Evolutionary conservation across 2,113 vertebrate genomes (phyloP).

Genomic region (Grammomys surdaster): DNA sequence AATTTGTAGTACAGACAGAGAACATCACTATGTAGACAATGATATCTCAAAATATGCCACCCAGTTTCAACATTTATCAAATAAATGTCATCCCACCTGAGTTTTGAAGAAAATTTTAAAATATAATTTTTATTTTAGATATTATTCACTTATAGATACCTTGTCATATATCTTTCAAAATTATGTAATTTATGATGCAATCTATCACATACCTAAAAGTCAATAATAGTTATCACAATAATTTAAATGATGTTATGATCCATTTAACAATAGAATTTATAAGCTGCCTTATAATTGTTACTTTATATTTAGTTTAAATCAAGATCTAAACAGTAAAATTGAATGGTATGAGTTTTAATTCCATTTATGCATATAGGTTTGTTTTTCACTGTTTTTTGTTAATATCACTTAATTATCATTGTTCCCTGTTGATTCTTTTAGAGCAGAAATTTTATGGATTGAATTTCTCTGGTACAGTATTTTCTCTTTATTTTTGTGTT

Average conservation of each 20-base stretch:
- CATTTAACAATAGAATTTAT: neutral
- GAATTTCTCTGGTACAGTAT: neutral
- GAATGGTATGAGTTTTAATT: conserved; percentile 6
- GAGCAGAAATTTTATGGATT: neutral
- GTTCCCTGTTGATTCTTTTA: neutral
- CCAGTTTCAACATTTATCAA: neutral
- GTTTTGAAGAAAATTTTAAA: conserved; percentile 23
- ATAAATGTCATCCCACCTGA: neutral
- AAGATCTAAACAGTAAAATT: neutral
- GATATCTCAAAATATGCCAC: neutral
- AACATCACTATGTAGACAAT: neutral
- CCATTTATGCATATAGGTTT: neutral
- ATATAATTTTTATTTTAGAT: conserved; percentile 9
- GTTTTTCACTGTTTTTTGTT: neutral
- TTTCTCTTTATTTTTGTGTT: neutral
- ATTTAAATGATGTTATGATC: conserved; percentile 4
- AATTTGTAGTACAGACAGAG: conserved; percentile 8
- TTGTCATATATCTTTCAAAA: conserved; percentile 39
- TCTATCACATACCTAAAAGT: neutral
- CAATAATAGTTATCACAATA: neutral
- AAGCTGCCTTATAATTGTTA: neutral
- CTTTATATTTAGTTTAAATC: conserved; percentile 16
- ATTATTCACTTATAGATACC: conserved; percentile 15
- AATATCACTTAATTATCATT: neutral
- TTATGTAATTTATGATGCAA: neutral